Base-by-base conservation (phyloP, 2,888 invertebrate species). In the Amiota mariae region DNA sequence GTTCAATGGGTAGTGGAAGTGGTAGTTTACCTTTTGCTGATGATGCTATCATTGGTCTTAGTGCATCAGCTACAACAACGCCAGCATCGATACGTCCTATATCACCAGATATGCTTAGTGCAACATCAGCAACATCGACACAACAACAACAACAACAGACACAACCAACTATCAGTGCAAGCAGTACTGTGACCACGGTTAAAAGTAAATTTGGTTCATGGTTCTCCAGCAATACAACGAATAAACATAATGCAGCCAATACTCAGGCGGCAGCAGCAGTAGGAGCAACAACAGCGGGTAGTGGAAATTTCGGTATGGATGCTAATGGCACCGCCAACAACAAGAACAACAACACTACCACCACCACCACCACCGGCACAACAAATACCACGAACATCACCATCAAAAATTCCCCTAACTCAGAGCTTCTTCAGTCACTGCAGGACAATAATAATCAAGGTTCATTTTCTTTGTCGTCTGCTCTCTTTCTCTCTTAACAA, bases 381-480 rank as follows among this genome's bases (percentile, higher is more conserved):
- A 63, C 63, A 71, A 51, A 63, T 76, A 79, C 85, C 81, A 80
- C 80, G 81, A 85, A 82, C 84, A 82, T 81, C 84, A 86, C 85
- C 82, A 84, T 77, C 82, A 86, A 86, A 88, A 87, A 86, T 81
- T 84, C 84, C 81, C 82, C 81, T 82, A 86, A 85, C 77, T 84
- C 88, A 84, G 86, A 88, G 81, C 84, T 84, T 75, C 63, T 63
- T 82, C 82, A 80, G 76, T 80, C 81, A 82, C 80, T 77, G 68
- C 86, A 82, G 87, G 87, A 88, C 75, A 85, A 82, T 85, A 86
- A 85, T 83, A 87, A 84, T 85, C 88, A 89, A 89, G 87, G 88
- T 88, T 89, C 88, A 87, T 89, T 87, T 36, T 80, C 84, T 72
- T 76, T 87, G 81, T 85, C 86, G 81, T 85, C 85, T 81, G 84